Evolutionary conservation across 2,888 invertebrate species (phyloP).

Genomic region (Calliphora vomitoria): DNA sequence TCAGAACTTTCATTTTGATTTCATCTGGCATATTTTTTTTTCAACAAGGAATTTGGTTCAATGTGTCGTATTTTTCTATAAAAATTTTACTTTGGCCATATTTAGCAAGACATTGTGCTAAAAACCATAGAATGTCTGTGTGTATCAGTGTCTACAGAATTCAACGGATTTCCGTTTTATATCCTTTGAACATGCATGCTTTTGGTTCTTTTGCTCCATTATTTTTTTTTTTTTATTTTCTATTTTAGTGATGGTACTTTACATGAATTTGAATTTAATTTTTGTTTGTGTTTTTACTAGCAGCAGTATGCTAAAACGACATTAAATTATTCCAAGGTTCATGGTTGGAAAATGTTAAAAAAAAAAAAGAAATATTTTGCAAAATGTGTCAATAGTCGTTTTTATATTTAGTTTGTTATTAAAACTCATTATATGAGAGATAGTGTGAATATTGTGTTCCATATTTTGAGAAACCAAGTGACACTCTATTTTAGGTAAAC

Average conservation of each 20-base stretch:
- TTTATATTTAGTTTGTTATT: background rate
- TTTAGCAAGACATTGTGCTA: background rate
- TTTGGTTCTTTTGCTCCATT: slow-evolving; percentile 2
- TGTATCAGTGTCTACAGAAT: slow-evolving; percentile 14
- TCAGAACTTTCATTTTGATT: slow-evolving; percentile 40
- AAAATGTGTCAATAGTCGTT: slow-evolving; percentile 13
- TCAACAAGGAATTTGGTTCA: slow-evolving; percentile 1
- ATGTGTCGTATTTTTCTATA: background rate
- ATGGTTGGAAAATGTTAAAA: background rate
- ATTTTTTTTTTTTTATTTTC: background rate
- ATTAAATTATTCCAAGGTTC: slow-evolving; percentile 20
- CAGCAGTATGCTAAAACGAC: background rate
- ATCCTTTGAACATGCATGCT: slow-evolving; percentile 47
- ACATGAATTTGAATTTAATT: slow-evolving; percentile 12
- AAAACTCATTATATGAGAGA: background rate
- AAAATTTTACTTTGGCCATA: background rate
- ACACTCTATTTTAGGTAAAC: too few relatives aligned
- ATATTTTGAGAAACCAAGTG: background rate
- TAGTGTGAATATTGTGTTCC: background rate
- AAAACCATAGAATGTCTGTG: background rate
- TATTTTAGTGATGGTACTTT: slow-evolving; percentile 15
- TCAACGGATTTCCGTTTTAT: slow-evolving; percentile 58
- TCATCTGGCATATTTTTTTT: slow-evolving; percentile 41
- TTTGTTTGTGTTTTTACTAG: background rate
- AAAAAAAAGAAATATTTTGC: background rate